Conservation (phyloP, 2,113 vertebrate genomes). For the Cervus canadensis region DNA sequence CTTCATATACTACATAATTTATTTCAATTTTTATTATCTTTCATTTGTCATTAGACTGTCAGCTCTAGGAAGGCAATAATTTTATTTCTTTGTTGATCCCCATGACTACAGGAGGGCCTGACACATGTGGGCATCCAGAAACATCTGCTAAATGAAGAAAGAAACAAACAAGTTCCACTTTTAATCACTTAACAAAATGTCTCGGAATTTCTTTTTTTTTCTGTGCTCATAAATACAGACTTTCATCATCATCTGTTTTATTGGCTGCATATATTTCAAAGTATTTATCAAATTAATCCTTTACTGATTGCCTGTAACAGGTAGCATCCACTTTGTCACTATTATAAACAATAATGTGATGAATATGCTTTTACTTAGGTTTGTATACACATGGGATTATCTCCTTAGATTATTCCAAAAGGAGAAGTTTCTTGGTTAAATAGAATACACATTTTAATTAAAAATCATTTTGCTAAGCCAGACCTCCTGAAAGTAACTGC, state of each 20-base stretch:
- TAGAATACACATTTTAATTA: constrained; percentile 9
- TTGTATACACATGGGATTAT: neutral
- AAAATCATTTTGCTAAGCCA: neutral
- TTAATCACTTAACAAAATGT: neutral
- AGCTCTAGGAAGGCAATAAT: neutral
- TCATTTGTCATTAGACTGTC: neutral
- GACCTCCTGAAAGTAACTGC: neutral
- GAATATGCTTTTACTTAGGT: neutral
- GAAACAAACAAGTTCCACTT: neutral
- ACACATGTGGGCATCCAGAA: neutral
- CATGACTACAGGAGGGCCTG: neutral
- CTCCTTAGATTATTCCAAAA: neutral
- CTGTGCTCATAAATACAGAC: neutral
- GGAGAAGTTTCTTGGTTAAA: neutral
- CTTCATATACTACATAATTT: neutral
- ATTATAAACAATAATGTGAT: neutral
- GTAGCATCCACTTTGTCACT: neutral
- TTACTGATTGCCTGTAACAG: neutral
- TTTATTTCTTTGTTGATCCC: neutral
- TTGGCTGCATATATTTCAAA: neutral
- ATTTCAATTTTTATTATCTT: neutral
- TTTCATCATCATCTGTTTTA: neutral
- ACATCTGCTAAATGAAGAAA: neutral
- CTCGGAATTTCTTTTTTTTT: constrained; percentile 7
- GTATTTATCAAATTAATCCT: neutral